Evolutionary conservation across 1,140 invertebrate genomes (phyloP), one percentile per base, ranked within the genome.

Genomic region (Acarapis woodi): DNA sequence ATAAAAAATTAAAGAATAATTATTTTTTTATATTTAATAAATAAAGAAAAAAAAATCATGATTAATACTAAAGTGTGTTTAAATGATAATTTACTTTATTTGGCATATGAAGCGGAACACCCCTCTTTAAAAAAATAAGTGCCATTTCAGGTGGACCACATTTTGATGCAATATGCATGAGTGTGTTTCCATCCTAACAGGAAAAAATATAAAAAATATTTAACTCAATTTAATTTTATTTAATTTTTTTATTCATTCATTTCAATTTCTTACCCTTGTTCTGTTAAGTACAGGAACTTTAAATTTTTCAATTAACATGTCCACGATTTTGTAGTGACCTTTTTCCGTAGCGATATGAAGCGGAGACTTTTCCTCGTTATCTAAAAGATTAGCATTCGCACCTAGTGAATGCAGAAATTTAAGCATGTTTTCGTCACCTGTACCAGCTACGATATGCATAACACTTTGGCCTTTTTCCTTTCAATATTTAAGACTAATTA

Each of bases 61-160:
- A n/a, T n/a, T n/a, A n/a, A n/a, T n/a, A n/a, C n/a, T n/a, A n/a
- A n/a, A n/a, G n/a, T n/a, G n/a, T n/a, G n/a, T n/a, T n/a, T n/a
- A n/a, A n/a, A n/a, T n/a, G n/a, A n/a, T 25, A n/a, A 9, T 20
- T 48, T 53, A 71, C 70, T 62, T 96, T 97, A 58, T 97, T 97
- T 42, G 90, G 88, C 87, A 97, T 97, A 50, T 94, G 82, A 1
- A 97, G 62, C 42, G 93, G 93, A n/a, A 97, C 88, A 3, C 90
- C 90, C 56, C 90, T 90, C 53, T 87, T 93, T 51, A 97, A 79
- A 18, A 97, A 71, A 65, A 87, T 85, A 60, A 87, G 75, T n/a
- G 88, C 88, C 44, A 87, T 96, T 46, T 93, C 85, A 1, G 88
- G 82, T 56, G 96, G 87, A 0, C 88, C 90, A 53, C 79, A 83